These are phyloP conservation scores for Cassiopea xamachana DNA, from an alignment of 30 jellyfish, hydroid and myxozoan species.

Conservation along the genomic window DNA sequence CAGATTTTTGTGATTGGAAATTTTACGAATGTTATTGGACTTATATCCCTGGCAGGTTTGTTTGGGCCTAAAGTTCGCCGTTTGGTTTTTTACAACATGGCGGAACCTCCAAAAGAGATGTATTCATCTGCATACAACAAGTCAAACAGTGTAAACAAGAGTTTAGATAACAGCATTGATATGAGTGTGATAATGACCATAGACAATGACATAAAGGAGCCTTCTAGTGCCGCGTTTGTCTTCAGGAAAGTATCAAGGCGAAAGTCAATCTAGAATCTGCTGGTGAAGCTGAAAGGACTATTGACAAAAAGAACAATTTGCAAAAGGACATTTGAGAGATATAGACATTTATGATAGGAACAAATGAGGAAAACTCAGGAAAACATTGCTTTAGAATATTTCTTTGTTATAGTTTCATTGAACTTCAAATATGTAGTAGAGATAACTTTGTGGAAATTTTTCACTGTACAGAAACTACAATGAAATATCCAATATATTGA, in stretches of 20 bases:
- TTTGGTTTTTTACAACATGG: neutral
- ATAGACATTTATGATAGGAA: too few species aligned
- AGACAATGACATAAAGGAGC: constrained; percentile 8
- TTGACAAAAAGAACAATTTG: too few species aligned
- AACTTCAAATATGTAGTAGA: too few species aligned
- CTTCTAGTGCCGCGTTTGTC: neutral
- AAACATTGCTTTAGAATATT: too few species aligned
- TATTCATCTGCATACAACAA: constrained; percentile 20
- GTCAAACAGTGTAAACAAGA: constrained; percentile 37
- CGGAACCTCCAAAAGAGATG: neutral
- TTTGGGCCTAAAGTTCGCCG: constrained; percentile 25
- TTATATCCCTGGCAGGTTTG: constrained; percentile 15
- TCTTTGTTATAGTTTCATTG: too few species aligned
- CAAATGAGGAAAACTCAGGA: too few species aligned
- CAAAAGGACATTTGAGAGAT: too few species aligned
- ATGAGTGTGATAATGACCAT: constrained; percentile 8
- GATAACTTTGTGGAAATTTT: too few species aligned
- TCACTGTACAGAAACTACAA: too few species aligned
- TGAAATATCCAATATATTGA: too few species aligned
- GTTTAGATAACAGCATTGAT: constrained; percentile 35
- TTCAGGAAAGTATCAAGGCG: neutral
- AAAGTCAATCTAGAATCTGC: neutral
- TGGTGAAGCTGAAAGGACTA: too few species aligned
- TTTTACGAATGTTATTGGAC: constrained; percentile 35
- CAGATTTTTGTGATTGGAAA: constrained; percentile 41